Percentiles rank a stretch among this genome's conserved stretches.
Conservation (phyloP, 2,888 invertebrate species). For the Eupeodes luniger region DNA sequence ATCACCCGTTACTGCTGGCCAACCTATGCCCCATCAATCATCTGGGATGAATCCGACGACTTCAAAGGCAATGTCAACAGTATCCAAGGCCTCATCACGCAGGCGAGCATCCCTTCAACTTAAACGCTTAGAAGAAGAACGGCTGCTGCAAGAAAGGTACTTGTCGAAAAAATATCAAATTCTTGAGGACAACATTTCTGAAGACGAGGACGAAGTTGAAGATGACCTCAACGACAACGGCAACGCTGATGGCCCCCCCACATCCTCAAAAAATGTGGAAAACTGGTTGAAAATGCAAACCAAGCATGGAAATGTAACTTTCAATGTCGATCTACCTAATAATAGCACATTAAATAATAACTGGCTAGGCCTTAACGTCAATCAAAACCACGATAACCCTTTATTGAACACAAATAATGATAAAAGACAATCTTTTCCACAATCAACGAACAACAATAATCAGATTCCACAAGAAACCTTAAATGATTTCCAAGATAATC, state of each 20-base stretch:
- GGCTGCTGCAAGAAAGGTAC: slow-evolving; percentile 26
- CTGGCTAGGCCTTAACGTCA: slow-evolving; percentile 24
- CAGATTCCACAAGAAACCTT: slow-evolving; percentile 16
- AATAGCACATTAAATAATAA: slow-evolving; percentile 31
- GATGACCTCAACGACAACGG: neutral
- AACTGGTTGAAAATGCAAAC: slow-evolving; percentile 22
- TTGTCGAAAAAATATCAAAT: slow-evolving; percentile 40
- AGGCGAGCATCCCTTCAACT: slow-evolving; percentile 20
- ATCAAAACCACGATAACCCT: neutral
- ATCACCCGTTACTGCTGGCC: too few relatives aligned
- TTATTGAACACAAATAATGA: neutral
- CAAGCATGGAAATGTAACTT: slow-evolving; percentile 11
- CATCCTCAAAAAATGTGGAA: slow-evolving; percentile 31
- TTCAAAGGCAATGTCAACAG: slow-evolving; percentile 16
- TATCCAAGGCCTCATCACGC: slow-evolving; percentile 32
- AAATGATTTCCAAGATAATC: slow-evolving; percentile 15
- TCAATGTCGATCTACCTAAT: slow-evolving; percentile 25
- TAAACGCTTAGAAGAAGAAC: slow-evolving; percentile 28
- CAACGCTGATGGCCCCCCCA: slow-evolving; percentile 8
- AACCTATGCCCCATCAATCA: too few relatives aligned
- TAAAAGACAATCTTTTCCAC: slow-evolving; percentile 20
- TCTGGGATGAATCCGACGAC: slow-evolving; percentile 5
- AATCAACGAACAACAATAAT: slow-evolving; percentile 2
- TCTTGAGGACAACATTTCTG: slow-evolving; percentile 26
- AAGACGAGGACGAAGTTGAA: slow-evolving; percentile 4